Evolutionary conservation across 2,888 invertebrate species (phyloP).

Genomic region (Terebella lapidaria): DNA sequence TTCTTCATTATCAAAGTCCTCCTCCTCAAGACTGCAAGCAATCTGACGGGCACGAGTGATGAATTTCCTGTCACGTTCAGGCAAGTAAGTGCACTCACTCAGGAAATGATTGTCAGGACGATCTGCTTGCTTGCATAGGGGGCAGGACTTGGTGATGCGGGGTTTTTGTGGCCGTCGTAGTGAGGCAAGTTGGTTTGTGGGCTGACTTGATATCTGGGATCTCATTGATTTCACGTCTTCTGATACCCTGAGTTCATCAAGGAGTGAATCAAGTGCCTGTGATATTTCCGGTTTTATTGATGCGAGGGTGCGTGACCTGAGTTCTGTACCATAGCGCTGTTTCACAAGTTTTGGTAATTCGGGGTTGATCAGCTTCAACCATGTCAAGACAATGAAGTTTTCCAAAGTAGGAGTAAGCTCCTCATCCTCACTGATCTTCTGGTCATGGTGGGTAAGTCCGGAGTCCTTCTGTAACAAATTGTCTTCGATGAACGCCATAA

Average conservation of each 20-base stretch:
- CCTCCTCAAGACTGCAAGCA: no score
- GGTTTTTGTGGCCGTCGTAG: no score
- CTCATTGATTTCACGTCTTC: no score
- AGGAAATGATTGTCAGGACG: no score
- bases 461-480: background rate
- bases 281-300: background rate
- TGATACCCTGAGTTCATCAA: background rate
- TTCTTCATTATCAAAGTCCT: no score
- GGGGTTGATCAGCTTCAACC: background rate
- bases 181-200: no score
- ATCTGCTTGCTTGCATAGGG: no score
- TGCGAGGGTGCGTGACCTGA: background rate
- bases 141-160: no score
- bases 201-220: no score
- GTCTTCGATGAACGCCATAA: constrained; percentile 3
- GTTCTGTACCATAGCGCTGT: background rate
- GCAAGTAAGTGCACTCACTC: no score
- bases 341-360: background rate
- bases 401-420: background rate
- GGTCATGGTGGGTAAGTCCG: background rate
- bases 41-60: no score
- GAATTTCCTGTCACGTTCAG: no score
- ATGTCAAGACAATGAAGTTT: background rate
- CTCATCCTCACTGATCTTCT: background rate
- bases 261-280: background rate